These are phyloP conservation scores for Cephonodes hylas DNA, from an alignment of 2,888 invertebrate species.

Conservation along the genomic window DNA sequence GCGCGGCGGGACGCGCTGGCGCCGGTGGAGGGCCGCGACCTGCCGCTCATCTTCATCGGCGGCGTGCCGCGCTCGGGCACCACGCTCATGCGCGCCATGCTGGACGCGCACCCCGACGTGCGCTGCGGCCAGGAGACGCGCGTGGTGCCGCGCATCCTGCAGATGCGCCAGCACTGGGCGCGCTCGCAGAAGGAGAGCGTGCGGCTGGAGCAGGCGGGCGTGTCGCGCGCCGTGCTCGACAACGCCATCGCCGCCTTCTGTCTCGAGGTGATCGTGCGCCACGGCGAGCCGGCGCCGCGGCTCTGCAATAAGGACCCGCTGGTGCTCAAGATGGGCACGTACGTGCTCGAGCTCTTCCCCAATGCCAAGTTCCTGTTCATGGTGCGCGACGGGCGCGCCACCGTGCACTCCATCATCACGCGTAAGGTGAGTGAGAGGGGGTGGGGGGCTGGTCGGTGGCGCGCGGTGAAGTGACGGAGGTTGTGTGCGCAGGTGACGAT, in stretches of 20 bases:
- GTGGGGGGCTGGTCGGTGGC: background rate
- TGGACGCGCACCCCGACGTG: slow-evolving; percentile 98
- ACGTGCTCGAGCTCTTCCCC: slow-evolving; percentile 95
- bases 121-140: slow-evolving; percentile 98
- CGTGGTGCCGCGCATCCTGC: slow-evolving; percentile 97
- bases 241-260: slow-evolving; percentile 98
- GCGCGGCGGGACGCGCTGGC: slow-evolving; percentile 29
- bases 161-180: slow-evolving; percentile 97
- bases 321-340: slow-evolving; percentile 97
- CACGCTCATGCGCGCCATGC: slow-evolving; percentile 97
- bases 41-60: slow-evolving; percentile 98
- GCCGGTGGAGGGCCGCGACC: slow-evolving; percentile 86
- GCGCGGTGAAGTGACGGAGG: background rate
- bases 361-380: slow-evolving; percentile 98
- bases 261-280: slow-evolving; percentile 96
- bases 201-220: slow-evolving; percentile 95
- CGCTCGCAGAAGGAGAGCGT: slow-evolving; percentile 95
- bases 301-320: slow-evolving; percentile 99
- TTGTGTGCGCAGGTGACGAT: slow-evolving; percentile 77
- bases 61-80: slow-evolving; percentile 99
- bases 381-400: slow-evolving; percentile 98
- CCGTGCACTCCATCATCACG: slow-evolving; percentile 98
- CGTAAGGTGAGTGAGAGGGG: slow-evolving; percentile 84
- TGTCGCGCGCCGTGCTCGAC: slow-evolving; percentile 94
- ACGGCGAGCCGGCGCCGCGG: slow-evolving; percentile 96